phyloP scores from a whole-genome alignment of 1,140 invertebrate genomes.

The Telenomus remus region DNA sequence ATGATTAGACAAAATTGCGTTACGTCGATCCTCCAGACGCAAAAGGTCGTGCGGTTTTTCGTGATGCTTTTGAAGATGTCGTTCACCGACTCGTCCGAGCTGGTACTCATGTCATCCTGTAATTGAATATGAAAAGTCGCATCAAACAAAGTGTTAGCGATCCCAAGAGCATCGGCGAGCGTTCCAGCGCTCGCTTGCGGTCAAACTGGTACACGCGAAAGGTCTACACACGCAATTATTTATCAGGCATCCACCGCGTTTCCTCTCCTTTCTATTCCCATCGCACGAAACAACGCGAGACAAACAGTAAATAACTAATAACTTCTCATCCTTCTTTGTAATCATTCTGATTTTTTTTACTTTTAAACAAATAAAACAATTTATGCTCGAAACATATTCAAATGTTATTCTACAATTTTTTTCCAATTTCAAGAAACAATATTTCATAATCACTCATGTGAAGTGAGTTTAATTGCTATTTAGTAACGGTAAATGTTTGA shows the following conservation, averaged over 20 bases:
- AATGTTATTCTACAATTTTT: too few relatives aligned
- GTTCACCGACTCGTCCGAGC: slow-evolving; percentile 69
- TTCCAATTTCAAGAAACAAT: too few relatives aligned
- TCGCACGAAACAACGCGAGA: too few relatives aligned
- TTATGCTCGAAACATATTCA: too few relatives aligned
- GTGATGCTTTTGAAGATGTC: slow-evolving; percentile 84
- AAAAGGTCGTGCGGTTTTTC: slow-evolving; percentile 83
- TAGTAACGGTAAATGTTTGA: too few relatives aligned
- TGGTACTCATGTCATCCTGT: slow-evolving; percentile 69
- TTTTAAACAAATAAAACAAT: too few relatives aligned
- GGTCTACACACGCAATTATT: slow-evolving; percentile 43
- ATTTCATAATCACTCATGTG: too few relatives aligned
- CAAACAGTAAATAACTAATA: too few relatives aligned
- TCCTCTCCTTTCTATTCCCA: slow-evolving; percentile 25
- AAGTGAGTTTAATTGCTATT: too few relatives aligned
- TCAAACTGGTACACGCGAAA: slow-evolving; percentile 66
- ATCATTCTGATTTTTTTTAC: too few relatives aligned
- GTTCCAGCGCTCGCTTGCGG: slow-evolving; percentile 55
- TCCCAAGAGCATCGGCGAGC: slow-evolving; percentile 19
- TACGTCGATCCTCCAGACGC: slow-evolving; percentile 89
- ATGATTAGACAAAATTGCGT: too few relatives aligned
- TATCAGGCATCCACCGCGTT: slow-evolving; percentile 15
- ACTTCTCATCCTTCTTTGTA: too few relatives aligned
- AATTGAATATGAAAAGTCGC: slow-evolving; percentile 32
- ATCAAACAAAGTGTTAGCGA: slow-evolving; percentile 23